These are phyloP conservation scores for Acrocephalus scirpaceus DNA, from an alignment of 2,797 vertebrate genomes.

Conservation along the genomic window DNA sequence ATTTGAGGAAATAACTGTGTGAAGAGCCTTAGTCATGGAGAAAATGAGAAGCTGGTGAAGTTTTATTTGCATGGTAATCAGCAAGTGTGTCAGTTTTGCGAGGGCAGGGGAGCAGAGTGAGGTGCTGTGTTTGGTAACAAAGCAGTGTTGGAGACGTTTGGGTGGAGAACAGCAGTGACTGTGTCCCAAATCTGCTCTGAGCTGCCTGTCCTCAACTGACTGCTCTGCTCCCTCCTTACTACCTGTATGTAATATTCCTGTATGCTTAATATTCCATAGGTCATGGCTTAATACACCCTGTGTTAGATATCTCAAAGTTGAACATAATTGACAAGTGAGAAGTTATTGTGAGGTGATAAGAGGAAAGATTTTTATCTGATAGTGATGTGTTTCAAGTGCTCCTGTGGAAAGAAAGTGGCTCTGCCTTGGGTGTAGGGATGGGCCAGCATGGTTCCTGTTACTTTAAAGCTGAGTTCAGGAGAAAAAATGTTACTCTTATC, in stretches of 20 bases:
- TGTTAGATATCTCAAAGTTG: not conserved
- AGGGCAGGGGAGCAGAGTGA: not conserved
- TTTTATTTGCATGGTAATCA: not conserved
- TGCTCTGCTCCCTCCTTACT: not conserved
- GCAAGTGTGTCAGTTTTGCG: not conserved
- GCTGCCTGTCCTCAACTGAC: not conserved
- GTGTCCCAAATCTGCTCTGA: not conserved
- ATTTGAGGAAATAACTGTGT: not conserved
- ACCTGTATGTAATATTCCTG: rapidly evolving
- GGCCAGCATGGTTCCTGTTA: rapidly evolving
- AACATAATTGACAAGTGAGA: not conserved
- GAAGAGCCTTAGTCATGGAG: not conserved
- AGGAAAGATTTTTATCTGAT: not conserved
- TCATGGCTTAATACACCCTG: not conserved
- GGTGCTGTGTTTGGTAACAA: not conserved
- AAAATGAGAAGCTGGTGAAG: not conserved
- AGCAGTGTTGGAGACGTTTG: too few relatives aligned
- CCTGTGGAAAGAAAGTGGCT: not conserved
- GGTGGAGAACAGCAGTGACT: not conserved
- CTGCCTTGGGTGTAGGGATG: not conserved
- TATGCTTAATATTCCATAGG: not conserved
- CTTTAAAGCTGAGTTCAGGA: not conserved
- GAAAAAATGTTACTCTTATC: not conserved
- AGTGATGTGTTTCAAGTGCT: not conserved
- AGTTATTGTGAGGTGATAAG: not conserved